A percentile compares a stretch with the other conserved stretches of the same genome.
Conservation (phyloP, 2,113 vertebrate genomes). For the Burhinus bistriatus region DNA sequence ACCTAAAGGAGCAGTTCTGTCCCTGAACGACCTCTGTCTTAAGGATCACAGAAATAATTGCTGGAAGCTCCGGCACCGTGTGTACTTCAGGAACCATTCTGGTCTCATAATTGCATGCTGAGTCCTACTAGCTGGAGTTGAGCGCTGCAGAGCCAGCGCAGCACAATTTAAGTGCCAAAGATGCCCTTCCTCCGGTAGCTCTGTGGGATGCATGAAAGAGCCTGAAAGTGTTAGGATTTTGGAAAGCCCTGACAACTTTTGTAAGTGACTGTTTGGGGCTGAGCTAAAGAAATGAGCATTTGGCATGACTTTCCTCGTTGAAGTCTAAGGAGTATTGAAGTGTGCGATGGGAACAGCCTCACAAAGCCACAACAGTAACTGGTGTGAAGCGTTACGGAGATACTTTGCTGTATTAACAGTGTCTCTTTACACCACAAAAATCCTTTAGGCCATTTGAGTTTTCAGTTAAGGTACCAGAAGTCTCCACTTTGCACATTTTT, state of each 20-base stretch:
- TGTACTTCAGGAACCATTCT: not conserved
- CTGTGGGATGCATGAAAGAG: not conserved
- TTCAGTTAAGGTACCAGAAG: not conserved
- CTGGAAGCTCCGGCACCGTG: not conserved
- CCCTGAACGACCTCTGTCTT: not conserved
- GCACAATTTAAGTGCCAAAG: not conserved
- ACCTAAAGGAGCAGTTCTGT: not conserved
- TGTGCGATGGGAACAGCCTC: not conserved
- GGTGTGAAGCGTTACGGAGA: not conserved
- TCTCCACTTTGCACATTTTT: not conserved
- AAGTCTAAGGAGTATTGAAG: not conserved
- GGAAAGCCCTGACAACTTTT: not conserved
- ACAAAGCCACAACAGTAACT: not conserved
- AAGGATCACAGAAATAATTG: conserved; percentile 4
- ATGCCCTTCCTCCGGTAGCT: not conserved
- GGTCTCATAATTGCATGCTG: not conserved
- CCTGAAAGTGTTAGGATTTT: not conserved
- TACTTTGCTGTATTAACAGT: not conserved
- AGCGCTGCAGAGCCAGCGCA: not conserved
- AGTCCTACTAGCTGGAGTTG: not conserved
- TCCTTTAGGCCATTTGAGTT: not conserved
- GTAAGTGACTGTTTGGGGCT: not conserved
- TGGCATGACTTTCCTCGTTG: not conserved
- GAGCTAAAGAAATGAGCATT: not conserved
- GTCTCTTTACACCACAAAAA: not conserved